phyloP scores from a whole-genome alignment of 2,797 vertebrate genomes.

The Vultur gryphus region DNA sequence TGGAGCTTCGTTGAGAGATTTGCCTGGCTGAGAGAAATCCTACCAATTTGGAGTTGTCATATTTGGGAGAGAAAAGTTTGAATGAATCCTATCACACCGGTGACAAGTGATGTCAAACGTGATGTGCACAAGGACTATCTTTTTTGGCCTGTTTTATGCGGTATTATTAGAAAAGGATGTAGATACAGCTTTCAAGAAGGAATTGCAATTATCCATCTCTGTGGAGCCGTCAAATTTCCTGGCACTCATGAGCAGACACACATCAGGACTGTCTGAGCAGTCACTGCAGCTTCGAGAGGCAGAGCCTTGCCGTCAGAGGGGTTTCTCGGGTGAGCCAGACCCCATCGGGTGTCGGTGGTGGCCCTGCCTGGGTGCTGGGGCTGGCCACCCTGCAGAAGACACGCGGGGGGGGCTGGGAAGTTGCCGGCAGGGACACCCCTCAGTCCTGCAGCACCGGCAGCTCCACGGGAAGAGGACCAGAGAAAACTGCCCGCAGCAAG shows the following conservation, averaged over 20 bases:
- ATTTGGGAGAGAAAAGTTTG: not conserved
- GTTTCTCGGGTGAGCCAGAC: too few species aligned
- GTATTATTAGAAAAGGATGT: accelerated
- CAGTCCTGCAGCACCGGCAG: not conserved
- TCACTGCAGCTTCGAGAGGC: not conserved
- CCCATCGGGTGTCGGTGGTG: accelerated
- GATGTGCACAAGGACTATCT: not conserved
- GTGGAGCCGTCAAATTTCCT: not conserved
- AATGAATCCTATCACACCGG: not conserved
- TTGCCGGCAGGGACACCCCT: not conserved
- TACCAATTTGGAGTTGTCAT: accelerated
- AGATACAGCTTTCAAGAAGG: not conserved
- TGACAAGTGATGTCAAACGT: not conserved
- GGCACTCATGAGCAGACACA: accelerated
- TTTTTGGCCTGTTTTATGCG: accelerated
- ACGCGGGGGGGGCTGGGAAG: accelerated
- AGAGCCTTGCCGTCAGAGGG: not conserved
- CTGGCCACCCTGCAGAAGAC: not conserved
- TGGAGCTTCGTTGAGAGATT: not conserved
- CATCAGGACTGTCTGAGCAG: not conserved
- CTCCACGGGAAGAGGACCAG: too few species aligned
- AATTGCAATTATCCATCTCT: accelerated
- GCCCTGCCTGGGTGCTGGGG: not conserved
- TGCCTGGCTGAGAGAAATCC: not conserved
- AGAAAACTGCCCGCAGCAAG: too few species aligned